Evolutionary conservation across 1,140 invertebrate species (phyloP).

Genomic region (Cherax destructor): DNA sequence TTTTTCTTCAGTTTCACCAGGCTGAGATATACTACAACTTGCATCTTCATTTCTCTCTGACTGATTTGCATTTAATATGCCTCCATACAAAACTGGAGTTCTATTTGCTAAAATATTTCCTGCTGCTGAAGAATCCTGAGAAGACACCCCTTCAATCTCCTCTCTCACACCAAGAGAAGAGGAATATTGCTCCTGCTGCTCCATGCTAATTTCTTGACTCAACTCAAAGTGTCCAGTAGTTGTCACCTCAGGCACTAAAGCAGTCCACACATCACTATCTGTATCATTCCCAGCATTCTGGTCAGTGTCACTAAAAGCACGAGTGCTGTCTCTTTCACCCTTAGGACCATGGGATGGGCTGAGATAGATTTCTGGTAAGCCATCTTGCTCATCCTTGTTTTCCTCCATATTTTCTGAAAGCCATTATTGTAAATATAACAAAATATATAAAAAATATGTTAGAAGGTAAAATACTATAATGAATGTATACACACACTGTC

Average conservation of each 20-base stretch:
- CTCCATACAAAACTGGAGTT: background rate
- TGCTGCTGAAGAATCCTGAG: conserved; percentile 8
- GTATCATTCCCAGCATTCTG: conserved; percentile 12
- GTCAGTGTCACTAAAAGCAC: conserved; percentile 31
- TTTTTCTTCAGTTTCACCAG: background rate
- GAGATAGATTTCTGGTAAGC: conserved; percentile 38
- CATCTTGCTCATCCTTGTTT: conserved; percentile 37
- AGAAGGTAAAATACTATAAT: too few relatives aligned
- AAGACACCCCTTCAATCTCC: conserved; percentile 44
- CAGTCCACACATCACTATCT: conserved; percentile 32
- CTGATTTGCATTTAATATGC: background rate
- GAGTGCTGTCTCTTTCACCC: background rate
- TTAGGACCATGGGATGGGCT: conserved; percentile 15
- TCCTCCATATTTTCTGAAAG: conserved; percentile 28
- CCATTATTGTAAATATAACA: background rate
- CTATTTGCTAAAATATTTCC: background rate
- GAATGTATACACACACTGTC: too few relatives aligned
- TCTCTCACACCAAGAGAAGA: conserved; percentile 30
- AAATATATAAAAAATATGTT: background rate
- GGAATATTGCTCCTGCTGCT: background rate
- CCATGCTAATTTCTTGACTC: background rate
- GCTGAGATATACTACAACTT: background rate
- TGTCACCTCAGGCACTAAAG: conserved; percentile 10
- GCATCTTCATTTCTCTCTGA: background rate
- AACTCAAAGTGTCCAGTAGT: background rate